Evolutionary conservation across 2,113 vertebrate species (phyloP).

Genomic region (pig (Sus scrofa)): DNA sequence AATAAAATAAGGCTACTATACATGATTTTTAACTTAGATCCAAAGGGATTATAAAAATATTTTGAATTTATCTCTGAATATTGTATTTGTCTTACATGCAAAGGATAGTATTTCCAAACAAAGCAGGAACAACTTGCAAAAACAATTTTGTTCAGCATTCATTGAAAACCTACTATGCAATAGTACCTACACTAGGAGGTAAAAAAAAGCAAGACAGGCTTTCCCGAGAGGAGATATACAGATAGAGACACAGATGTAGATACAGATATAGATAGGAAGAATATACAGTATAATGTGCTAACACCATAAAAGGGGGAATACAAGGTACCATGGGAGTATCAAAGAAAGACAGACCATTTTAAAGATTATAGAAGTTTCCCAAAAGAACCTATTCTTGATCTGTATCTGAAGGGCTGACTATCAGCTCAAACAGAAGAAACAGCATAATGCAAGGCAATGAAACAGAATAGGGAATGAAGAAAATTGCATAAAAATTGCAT

Average conservation of each 20-base stretch:
- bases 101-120: slow-evolving; percentile 7
- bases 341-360: background rate
- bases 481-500: background rate
- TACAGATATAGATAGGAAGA: background rate
- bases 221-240: background rate
- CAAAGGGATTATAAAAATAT: slow-evolving; percentile 38
- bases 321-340: background rate
- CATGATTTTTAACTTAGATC: slow-evolving; percentile 34
- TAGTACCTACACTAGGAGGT: background rate
- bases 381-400: background rate
- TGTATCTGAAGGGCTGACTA: background rate
- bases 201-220: slow-evolving; percentile 21
- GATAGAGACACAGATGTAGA: background rate
- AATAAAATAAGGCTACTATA: slow-evolving; percentile 45
- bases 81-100: background rate
- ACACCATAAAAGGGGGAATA: background rate
- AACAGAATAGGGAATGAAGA: background rate
- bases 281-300: background rate
- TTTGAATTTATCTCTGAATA: slow-evolving; percentile 50
- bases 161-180: slow-evolving; percentile 28
- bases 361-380: background rate
- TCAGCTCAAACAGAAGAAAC: background rate
- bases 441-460: background rate
- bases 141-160: slow-evolving; percentile 17
- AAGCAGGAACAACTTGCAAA: slow-evolving; percentile 37